These are phyloP conservation scores for Otocyon megalotis DNA, from an alignment of 2,113 vertebrate species.

Conservation along the genomic window DNA sequence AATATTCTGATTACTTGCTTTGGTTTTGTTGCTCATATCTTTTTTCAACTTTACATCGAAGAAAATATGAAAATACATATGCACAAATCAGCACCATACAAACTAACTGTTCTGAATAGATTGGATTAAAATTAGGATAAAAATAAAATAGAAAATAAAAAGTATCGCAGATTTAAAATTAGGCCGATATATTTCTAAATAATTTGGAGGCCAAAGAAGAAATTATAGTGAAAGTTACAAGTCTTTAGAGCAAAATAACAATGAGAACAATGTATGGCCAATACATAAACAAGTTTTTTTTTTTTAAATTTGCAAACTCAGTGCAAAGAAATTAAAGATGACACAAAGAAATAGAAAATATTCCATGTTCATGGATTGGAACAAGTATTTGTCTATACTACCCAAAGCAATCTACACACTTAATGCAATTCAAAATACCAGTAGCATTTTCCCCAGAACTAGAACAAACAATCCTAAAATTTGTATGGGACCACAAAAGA, in stretches of 20 bases:
- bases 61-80: background rate
- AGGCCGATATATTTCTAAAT: background rate
- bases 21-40: background rate
- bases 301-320: background rate
- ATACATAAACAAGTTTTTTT: background rate
- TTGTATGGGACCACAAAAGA: background rate
- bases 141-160: background rate
- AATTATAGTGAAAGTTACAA: background rate
- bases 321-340: background rate
- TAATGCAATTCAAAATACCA: background rate
- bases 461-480: background rate
- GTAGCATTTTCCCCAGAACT: background rate
- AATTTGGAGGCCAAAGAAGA: background rate
- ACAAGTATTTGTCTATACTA: background rate
- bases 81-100: background rate
- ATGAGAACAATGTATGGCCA: background rate
- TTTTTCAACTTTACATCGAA: background rate
- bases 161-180: background rate
- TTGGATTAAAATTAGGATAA: slow-evolving; percentile 2
- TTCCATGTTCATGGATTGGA: background rate
- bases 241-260: background rate
- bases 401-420: background rate
- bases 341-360: background rate
- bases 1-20: background rate
- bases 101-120: background rate